Evolutionary conservation across 2,888 invertebrate species (phyloP).

Genomic region (Andrena hattorfiana): DNA sequence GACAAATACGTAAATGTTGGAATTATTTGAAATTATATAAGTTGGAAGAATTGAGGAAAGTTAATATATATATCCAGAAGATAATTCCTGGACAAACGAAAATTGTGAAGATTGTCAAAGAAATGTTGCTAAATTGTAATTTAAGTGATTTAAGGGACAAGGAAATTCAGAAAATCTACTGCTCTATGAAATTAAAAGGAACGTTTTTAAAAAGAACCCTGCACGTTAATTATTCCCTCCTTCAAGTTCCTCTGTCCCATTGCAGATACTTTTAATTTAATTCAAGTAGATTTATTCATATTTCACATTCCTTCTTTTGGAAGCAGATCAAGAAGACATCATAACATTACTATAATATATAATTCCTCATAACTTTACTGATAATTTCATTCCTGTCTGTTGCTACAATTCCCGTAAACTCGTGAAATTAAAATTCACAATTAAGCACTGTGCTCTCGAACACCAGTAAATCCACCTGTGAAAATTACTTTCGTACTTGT

Average conservation of each 20-base stretch:
- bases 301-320: not conserved
- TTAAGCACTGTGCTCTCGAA: too few species aligned
- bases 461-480: too few species aligned
- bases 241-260: not conserved
- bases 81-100: not conserved
- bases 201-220: not conserved
- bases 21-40: not conserved
- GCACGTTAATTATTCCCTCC: slow-evolving; percentile 20
- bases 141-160: not conserved
- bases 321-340: not conserved
- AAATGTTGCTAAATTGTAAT: not conserved
- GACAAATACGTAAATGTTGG: too few species aligned
- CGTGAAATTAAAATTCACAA: slow-evolving; percentile 7
- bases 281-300: not conserved
- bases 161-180: not conserved
- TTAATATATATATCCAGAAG: too few species aligned
- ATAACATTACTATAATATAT: too few species aligned
- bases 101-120: not conserved
- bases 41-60: not conserved
- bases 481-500: not conserved
- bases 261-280: slow-evolving; percentile 10
- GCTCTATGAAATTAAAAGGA: not conserved
- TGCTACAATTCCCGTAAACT: not conserved
- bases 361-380: too few species aligned
- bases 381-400: not conserved